These are phyloP conservation scores for Hofmannophila pseudospretella DNA, from an alignment of 2,888 invertebrate species.

Conservation along the genomic window DNA sequence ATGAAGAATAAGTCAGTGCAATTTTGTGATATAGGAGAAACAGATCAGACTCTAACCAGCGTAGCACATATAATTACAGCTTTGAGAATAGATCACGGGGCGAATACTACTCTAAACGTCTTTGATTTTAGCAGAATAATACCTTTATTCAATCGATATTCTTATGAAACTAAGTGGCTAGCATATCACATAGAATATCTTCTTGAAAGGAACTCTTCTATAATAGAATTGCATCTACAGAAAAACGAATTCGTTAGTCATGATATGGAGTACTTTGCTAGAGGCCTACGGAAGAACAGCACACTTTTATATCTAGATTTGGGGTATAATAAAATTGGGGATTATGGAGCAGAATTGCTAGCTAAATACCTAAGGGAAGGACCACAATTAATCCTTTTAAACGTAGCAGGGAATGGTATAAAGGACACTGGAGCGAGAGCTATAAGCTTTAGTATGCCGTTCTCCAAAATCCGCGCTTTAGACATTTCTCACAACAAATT, in stretches of 20 bases:
- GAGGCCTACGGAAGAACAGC: slow-evolving; percentile 69
- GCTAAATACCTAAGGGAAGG: slow-evolving; percentile 69
- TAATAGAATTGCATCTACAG: slow-evolving; percentile 77
- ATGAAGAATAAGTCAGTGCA: slow-evolving; percentile 59
- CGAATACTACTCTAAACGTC: slow-evolving; percentile 47
- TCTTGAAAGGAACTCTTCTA: slow-evolving; percentile 48
- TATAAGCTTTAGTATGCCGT: slow-evolving; percentile 74
- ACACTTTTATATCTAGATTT: slow-evolving; percentile 78
- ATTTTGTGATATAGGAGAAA: slow-evolving; percentile 76
- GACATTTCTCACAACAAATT: slow-evolving; percentile 78
- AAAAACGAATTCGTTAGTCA: slow-evolving; percentile 79
- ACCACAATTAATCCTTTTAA: slow-evolving; percentile 69
- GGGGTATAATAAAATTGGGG: slow-evolving; percentile 78
- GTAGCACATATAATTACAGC: slow-evolving; percentile 72
- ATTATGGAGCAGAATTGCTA: slow-evolving; percentile 75
- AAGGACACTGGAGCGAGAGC: slow-evolving; percentile 76
- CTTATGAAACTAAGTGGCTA: slow-evolving; percentile 65
- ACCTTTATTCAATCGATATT: slow-evolving; percentile 54
- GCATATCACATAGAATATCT: slow-evolving; percentile 69
- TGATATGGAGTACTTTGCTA: slow-evolving; percentile 75
- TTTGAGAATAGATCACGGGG: slow-evolving; percentile 54
- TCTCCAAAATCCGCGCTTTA: slow-evolving; percentile 74
- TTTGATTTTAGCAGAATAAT: slow-evolving; percentile 57
- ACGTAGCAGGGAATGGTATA: slow-evolving; percentile 77
- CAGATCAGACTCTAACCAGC: slow-evolving; percentile 74